These are phyloP conservation scores for Gopherus flavomarginatus DNA, from an alignment of 2,113 vertebrate species.

Conservation along the genomic window DNA sequence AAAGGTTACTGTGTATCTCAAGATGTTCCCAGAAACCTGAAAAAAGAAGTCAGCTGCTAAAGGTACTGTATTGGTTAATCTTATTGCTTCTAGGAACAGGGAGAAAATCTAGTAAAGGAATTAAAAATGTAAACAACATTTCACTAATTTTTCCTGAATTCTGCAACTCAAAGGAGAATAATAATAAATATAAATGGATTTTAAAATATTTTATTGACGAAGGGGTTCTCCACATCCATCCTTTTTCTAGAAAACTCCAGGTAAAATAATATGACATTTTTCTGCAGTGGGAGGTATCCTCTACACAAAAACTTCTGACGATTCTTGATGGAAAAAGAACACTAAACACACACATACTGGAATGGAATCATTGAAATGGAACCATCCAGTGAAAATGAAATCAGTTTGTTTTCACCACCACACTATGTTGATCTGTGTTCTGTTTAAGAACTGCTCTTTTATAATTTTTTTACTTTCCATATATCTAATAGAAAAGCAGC, in stretches of 20 bases:
- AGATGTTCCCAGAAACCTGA: background rate
- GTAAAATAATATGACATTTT: background rate
- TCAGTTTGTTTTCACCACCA: background rate
- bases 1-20: background rate
- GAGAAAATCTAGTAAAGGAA: background rate
- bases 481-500: accelerated
- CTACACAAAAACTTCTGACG: background rate
- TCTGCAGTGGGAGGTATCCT: background rate
- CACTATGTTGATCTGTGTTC: background rate
- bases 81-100: background rate
- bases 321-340: background rate
- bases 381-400: background rate
- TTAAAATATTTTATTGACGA: constrained; percentile 9
- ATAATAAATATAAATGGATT: background rate
- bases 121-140: background rate
- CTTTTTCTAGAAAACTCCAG: constrained; percentile 21
- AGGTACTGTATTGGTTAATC: background rate
- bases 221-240: background rate
- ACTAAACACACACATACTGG: background rate
- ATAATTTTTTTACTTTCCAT: background rate
- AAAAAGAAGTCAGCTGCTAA: background rate
- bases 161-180: background rate
- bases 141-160: background rate
- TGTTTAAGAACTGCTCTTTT: background rate
- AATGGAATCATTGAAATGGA: no score